phyloP scores from a whole-genome alignment of 2,888 invertebrate genomes.

The Cheilosia variabilis region DNA sequence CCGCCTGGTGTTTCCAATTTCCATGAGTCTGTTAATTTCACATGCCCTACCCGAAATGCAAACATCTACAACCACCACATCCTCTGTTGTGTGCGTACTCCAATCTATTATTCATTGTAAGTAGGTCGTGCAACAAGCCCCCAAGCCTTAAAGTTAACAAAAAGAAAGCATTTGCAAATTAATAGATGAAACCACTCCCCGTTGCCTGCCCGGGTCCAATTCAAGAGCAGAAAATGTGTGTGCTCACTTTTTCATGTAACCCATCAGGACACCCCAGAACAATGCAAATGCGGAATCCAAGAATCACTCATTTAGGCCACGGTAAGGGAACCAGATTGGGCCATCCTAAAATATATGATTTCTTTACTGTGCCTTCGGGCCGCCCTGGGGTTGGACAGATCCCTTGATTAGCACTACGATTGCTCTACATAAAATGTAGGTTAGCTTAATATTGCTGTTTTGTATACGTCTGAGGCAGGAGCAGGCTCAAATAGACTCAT shows the following conservation, averaged over 20 bases:
- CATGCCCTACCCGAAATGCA: not conserved
- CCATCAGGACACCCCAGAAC: constrained; percentile 6
- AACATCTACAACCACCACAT: not conserved
- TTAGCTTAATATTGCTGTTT: no score
- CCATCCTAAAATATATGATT: not conserved
- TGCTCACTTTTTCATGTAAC: not conserved
- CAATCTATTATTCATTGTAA: constrained; percentile 14
- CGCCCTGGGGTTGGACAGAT: no score
- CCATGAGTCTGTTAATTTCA: not conserved
- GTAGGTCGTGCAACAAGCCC: constrained; percentile 55
- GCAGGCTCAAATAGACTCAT: constrained; percentile 16
- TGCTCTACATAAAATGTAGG: no score
- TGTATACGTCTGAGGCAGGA: no score
- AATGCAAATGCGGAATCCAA: constrained; percentile 32
- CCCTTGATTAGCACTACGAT: no score
- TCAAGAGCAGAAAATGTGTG: constrained; percentile 9
- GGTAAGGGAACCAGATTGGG: not conserved
- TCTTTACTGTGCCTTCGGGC: not conserved
- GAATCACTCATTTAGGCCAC: constrained; percentile 31
- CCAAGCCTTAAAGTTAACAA: constrained; percentile 26
- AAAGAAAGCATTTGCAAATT: constrained; percentile 31
- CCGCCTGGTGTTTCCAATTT: not conserved
- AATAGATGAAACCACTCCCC: constrained; percentile 3
- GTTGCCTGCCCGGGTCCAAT: constrained; percentile 1
- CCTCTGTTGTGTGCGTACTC: not conserved